Evolutionary conservation across 2,888 invertebrate genomes (phyloP).

Genomic region (Drosophila kuntzei): DNA sequence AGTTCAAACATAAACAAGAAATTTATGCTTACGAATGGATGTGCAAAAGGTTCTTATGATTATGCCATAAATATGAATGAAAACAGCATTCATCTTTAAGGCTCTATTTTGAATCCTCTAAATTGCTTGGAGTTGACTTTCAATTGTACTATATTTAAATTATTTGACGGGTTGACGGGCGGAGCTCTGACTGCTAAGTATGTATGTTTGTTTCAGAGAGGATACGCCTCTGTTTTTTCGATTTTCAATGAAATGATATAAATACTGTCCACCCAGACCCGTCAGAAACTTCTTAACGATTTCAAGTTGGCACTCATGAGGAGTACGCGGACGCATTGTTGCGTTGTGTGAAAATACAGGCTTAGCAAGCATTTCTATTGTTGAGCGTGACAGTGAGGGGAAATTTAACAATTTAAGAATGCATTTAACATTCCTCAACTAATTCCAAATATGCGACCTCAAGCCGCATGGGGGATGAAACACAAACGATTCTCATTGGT

Average conservation of each 20-base stretch:
- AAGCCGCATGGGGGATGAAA: conserved; percentile 52
- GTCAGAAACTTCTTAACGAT: conserved; percentile 47
- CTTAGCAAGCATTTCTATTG: conserved; percentile 73
- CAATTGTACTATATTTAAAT: conserved; percentile 26
- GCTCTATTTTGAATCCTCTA: conserved; percentile 5
- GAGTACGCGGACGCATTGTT: conserved; percentile 60
- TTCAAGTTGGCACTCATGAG: conserved; percentile 59
- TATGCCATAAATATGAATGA: conserved; percentile 16
- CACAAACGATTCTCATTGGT: conserved; percentile 54
- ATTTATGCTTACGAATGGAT: conserved; percentile 21
- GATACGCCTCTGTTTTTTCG: conserved; percentile 31
- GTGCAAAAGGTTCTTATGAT: conserved; percentile 6
- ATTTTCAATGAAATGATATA: conserved; percentile 39
- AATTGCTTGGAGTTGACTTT: conserved; percentile 20
- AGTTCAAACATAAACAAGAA: conserved; percentile 20
- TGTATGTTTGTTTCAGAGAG: conserved; percentile 17
- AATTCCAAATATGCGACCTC: conserved; percentile 56
- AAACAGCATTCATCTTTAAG: conserved; percentile 12
- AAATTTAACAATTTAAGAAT: conserved; percentile 69
- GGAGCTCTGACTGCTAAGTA: conserved; percentile 5
- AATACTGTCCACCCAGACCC: conserved; percentile 40
- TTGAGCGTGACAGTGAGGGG: conserved; percentile 61
- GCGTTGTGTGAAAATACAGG: conserved; percentile 77
- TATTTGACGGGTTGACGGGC: conserved; percentile 14
- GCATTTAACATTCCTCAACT: conserved; percentile 60